Evolutionary conservation across 37 sponge, comb jelly and placozoan species (phyloP).

Genomic region (Eunapius fragilis): DNA sequence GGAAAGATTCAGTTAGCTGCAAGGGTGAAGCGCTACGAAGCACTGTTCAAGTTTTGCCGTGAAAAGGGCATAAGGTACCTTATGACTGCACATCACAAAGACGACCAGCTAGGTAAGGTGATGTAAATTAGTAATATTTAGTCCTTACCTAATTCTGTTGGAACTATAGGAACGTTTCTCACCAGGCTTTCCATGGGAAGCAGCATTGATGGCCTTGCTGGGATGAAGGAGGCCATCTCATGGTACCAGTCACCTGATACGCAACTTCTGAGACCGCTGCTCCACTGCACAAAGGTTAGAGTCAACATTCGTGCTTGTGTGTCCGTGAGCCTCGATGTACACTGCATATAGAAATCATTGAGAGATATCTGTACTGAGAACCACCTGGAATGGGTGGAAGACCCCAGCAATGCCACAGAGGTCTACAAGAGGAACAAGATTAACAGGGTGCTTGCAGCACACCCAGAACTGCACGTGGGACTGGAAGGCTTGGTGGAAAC

Average conservation of each 20-base stretch:
- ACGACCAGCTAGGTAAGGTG: conserved; percentile 69
- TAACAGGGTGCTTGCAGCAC: conserved; percentile 16
- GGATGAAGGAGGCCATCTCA: conserved; percentile 14
- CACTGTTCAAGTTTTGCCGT: conserved; percentile 28
- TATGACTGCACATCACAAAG: conserved; percentile 55
- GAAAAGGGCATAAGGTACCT: conserved; percentile 3
- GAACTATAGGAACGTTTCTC: conserved; percentile 57
- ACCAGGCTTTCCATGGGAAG: conserved; percentile 48
- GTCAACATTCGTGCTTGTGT: too few species aligned
- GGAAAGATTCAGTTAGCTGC: conserved; percentile 32
- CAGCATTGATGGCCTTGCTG: conserved; percentile 59
- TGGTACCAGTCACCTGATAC: conserved; percentile 20
- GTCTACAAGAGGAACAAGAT: conserved; percentile 39
- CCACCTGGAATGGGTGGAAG: conserved; percentile 68
- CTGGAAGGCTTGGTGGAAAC: not conserved
- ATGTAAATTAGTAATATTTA: not conserved
- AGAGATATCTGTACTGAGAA: conserved; percentile 41
- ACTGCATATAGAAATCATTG: conserved; percentile 6
- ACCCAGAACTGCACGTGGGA: conserved; percentile 16
- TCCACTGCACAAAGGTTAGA: conserved; percentile 36
- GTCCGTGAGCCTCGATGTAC: too few species aligned
- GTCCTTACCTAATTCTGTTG: too few species aligned
- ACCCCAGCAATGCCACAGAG: conserved; percentile 38
- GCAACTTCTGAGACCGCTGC: conserved; percentile 50
- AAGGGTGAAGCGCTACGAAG: conserved; percentile 16